Percentiles rank a stretch among this genome's conserved stretches.
Evolutionary conservation across 2,113 vertebrate species (phyloP).

Genomic region (Tricholaema leucomelas): DNA sequence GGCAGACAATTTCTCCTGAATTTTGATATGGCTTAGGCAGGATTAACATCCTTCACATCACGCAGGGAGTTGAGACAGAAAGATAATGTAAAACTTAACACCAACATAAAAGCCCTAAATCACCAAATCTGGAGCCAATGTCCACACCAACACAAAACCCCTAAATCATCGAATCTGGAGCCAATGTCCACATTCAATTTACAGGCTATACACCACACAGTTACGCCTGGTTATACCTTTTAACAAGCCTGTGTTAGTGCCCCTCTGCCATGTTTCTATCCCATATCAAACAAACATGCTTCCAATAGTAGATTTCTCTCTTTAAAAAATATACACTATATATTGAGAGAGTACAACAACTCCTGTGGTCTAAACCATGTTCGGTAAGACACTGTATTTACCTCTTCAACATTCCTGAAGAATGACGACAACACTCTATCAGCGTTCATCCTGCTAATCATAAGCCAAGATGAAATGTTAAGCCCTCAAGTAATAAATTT

Average conservation of each 20-base stretch:
- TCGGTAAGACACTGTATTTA: conserved; percentile 19
- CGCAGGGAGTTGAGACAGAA: background rate
- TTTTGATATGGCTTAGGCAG: background rate
- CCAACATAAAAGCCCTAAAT: background rate
- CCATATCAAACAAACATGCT: background rate
- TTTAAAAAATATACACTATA: background rate
- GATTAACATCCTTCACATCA: background rate
- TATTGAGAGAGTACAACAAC: background rate
- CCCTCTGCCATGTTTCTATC: background rate
- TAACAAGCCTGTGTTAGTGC: background rate
- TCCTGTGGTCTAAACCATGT: conserved; percentile 38
- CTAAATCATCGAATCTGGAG: background rate
- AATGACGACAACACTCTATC: conserved; percentile 41
- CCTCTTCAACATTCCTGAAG: conserved; percentile 37
- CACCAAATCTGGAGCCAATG: background rate
- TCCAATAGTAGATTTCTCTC: background rate
- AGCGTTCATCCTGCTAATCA: conserved; percentile 29
- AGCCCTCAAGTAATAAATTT: conserved; percentile 48
- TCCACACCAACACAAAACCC: background rate
- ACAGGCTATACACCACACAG: background rate
- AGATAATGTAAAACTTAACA: background rate
- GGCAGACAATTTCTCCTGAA: background rate
- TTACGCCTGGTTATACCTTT: background rate
- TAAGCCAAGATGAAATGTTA: conserved; percentile 57
- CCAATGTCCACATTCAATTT: background rate